Percentiles rank a stretch among this genome's conserved stretches.
phyloP scores from a whole-genome alignment of 1,140 invertebrate genomes.

The Whitmania pigra region DNA sequence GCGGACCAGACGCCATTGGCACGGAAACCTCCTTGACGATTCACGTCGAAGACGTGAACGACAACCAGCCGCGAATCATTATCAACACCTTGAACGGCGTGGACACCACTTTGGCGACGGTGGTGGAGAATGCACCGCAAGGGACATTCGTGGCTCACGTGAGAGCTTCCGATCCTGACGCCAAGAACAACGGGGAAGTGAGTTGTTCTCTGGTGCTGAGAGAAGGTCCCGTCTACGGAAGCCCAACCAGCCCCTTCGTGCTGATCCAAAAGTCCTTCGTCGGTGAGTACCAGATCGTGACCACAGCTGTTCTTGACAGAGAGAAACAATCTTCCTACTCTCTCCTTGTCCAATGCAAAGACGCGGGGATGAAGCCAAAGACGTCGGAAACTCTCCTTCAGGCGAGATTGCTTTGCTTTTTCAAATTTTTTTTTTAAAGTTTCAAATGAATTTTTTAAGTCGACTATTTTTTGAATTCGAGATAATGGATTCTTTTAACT shows the following conservation, averaged over 20 bases:
- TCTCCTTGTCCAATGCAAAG: background rate
- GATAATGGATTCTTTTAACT: too few species aligned
- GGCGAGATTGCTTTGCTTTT: too few species aligned
- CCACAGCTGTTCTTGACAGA: background rate
- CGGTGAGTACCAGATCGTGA: constrained; percentile 9
- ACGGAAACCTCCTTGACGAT: constrained; percentile 1
- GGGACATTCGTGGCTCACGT: constrained; percentile 24
- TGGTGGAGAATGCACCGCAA: constrained; percentile 16
- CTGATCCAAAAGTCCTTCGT: constrained; percentile 4
- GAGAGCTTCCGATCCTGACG: constrained; percentile 14
- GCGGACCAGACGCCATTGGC: constrained; percentile 2
- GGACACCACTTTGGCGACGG: constrained; percentile 4
- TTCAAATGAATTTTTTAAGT: too few species aligned
- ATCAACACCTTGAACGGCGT: constrained; percentile 4
- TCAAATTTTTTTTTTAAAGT: too few species aligned
- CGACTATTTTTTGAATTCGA: too few species aligned
- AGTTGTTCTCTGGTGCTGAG: constrained; percentile 5
- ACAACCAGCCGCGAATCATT: background rate
- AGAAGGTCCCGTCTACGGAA: too few species aligned
- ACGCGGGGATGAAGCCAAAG: background rate
- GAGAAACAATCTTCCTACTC: background rate
- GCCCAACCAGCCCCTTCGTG: background rate
- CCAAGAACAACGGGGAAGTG: constrained; percentile 17
- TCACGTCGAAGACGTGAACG: constrained; percentile 9
- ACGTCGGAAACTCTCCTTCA: background rate